These are phyloP conservation scores for Styela clava DNA, from an alignment of 23 tunicate genomes.

Conservation along the genomic window DNA sequence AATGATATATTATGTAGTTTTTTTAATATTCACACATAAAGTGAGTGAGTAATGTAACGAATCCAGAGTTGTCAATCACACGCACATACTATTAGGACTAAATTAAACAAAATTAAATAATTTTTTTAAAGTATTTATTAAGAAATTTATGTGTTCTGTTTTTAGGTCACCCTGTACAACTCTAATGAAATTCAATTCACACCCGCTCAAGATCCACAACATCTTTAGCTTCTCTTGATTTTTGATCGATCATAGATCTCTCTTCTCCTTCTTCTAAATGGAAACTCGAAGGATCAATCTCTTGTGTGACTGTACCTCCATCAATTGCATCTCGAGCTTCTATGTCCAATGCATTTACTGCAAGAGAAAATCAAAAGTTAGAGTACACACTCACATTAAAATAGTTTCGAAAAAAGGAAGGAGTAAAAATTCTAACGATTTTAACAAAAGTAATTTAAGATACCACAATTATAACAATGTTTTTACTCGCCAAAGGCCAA, in stretches of 20 bases:
- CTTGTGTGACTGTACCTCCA: conserved; percentile 35
- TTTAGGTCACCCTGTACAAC: too few relatives aligned
- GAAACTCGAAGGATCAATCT: conserved; percentile 64
- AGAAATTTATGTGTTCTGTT: too few relatives aligned
- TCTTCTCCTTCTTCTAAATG: conserved; percentile 90
- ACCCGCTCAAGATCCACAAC: conserved; percentile 77
- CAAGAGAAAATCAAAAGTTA: neutral
- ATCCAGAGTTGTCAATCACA: too few relatives aligned
- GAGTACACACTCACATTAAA: neutral
- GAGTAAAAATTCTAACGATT: neutral
- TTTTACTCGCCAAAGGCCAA: too few relatives aligned
- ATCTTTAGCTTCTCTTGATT: conserved; percentile 67
- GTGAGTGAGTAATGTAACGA: too few relatives aligned
- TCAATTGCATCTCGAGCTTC: conserved; percentile 85
- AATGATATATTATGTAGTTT: neutral
- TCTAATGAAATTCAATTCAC: too few relatives aligned
- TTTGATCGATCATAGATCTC: conserved; percentile 86
- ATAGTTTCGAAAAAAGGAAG: neutral
- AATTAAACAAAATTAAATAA: too few relatives aligned
- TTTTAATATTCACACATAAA: neutral
- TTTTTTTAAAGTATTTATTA: too few relatives aligned
- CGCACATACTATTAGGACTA: too few relatives aligned
- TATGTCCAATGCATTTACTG: conserved; percentile 79
- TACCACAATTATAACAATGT: too few relatives aligned
- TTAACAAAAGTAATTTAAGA: too few relatives aligned